Percentiles rank a stretch among this genome's conserved stretches.
Evolutionary conservation across 2,797 vertebrate species (phyloP).

Genomic region (Calcarius lapponicus): DNA sequence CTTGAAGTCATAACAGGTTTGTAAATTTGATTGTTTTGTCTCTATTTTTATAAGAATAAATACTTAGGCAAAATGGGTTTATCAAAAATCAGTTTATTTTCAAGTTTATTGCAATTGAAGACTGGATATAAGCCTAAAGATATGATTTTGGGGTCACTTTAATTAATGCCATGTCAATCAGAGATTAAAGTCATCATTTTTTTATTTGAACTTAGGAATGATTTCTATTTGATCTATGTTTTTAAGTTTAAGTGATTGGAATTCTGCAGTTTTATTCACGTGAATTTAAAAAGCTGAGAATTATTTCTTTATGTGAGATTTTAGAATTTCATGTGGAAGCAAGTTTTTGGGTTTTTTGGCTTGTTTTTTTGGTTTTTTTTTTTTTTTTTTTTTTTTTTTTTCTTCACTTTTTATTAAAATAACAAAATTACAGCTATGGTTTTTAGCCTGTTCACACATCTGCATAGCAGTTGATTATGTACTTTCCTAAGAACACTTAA

Average conservation of each 20-base stretch:
- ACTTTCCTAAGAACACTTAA: not conserved
- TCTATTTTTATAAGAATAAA: not conserved
- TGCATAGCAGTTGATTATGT: not conserved
- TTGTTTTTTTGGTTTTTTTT: not conserved
- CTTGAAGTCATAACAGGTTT: not conserved
- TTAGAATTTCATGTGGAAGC: not conserved
- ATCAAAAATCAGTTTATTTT: not conserved
- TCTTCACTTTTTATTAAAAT: not conserved
- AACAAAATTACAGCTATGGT: not conserved
- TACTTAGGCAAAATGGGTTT: not conserved
- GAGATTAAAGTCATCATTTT: not conserved
- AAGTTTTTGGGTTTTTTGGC: not conserved
- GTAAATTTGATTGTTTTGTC: not conserved
- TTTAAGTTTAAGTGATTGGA: not conserved
- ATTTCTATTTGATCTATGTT: not conserved
- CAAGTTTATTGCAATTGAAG: not conserved
- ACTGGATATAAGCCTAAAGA: not conserved
- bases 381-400: not conserved
- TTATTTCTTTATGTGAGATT: not conserved
- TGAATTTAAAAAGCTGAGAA: not conserved
- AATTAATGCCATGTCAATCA: rapidly evolving
- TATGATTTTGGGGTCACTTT: not conserved
- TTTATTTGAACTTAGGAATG: not conserved
- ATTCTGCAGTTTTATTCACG: not conserved
- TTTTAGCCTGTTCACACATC: not conserved